These are phyloP conservation scores for Datnioides undecimradiatus DNA, from an alignment of 2,113 vertebrate genomes.

Conservation along the genomic window DNA sequence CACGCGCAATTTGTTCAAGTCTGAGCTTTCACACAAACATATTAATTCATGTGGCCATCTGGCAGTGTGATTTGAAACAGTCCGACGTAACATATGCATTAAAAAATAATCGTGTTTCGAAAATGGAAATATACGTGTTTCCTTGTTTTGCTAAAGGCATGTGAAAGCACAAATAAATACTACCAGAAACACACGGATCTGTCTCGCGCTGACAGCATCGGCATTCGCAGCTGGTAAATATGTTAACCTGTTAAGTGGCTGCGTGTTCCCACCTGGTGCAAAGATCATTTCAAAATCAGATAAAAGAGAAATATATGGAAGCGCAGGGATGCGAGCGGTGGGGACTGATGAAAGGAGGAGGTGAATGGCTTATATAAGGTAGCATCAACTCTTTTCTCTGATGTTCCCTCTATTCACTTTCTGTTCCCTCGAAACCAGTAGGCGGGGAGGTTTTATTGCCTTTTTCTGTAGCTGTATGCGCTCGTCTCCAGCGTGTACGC, in stretches of 20 bases:
- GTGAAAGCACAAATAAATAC: slow-evolving; percentile 58
- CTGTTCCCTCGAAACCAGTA: slow-evolving; percentile 40
- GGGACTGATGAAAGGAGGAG: slow-evolving; percentile 54
- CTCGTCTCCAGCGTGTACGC: slow-evolving; percentile 9
- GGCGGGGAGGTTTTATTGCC: slow-evolving; percentile 46
- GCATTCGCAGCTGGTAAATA: slow-evolving; percentile 52
- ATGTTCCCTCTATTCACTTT: slow-evolving; percentile 33
- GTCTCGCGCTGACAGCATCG: slow-evolving; percentile 52
- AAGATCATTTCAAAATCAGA: slow-evolving; percentile 59
- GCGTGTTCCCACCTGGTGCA: slow-evolving; percentile 51
- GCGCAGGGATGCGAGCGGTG: slow-evolving; percentile 39
- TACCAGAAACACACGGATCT: slow-evolving; percentile 34
- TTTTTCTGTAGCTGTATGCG: slow-evolving; percentile 32
- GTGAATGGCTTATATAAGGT: slow-evolving; percentile 52
- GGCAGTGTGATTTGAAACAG: slow-evolving; percentile 15
- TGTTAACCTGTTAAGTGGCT: slow-evolving; percentile 63
- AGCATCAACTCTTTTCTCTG: slow-evolving; percentile 35
- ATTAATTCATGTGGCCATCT: slow-evolving; percentile 32
- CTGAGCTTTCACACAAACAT: background rate
- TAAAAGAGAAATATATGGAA: slow-evolving; percentile 49
- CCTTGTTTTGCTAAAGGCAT: slow-evolving; percentile 43
- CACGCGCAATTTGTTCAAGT: background rate
- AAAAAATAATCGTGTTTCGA: slow-evolving; percentile 31
- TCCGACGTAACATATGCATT: slow-evolving; percentile 18
- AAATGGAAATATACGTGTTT: slow-evolving; percentile 36